Base-by-base conservation (phyloP, 1,140 invertebrate genomes). In the Batillaria attramentaria region DNA sequence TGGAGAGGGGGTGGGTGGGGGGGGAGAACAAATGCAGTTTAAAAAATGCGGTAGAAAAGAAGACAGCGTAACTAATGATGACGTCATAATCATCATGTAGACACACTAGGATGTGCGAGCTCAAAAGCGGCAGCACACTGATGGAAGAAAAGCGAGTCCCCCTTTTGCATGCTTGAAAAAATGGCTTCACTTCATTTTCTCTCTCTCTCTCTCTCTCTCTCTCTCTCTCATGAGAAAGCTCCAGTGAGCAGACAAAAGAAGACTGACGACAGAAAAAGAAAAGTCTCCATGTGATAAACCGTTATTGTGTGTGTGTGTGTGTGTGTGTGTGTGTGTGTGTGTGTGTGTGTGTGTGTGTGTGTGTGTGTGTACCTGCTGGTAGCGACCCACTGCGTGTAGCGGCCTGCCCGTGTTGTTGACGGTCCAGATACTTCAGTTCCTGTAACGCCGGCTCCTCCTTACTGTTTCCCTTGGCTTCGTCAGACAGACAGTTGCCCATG, bases 251-350 rank as follows among this genome's bases (percentile, higher is more conserved):
- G 46, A 24, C 10, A 13, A 10, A 24, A 50, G 46, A 50, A 13
- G 46, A 50, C 46, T 50, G 10, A 50, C 24, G 46, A 13, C 24
- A 24, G 10, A 24, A 50, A 50, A 13, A 50, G 10, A 50, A 13
- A 24, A 50, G 24, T 50, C 10, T 50, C 10, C 10, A 50, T 24
- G 24, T 50, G 24, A 13, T 13, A 50, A 50, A 13, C 10, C 46
- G 46, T 50, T 50, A 24, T 50, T 50, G 46, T 50, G 10, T 50
- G 46, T 50, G 46, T 50, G 46, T 50, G 46, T 50, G 46, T 50
- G 46, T 50, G 46, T 50, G 46, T 50, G 46, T 50, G 46, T 50
- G 46, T 50, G 46, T 50, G 46, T 50, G 46, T 50, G 46, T 50
- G 46, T 50, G 46, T 50, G 46, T 24, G 46, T 24, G 46, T 24